These are phyloP conservation scores for Hydriomena furcata DNA, from an alignment of 2,888 invertebrate genomes.

Conservation along the genomic window DNA sequence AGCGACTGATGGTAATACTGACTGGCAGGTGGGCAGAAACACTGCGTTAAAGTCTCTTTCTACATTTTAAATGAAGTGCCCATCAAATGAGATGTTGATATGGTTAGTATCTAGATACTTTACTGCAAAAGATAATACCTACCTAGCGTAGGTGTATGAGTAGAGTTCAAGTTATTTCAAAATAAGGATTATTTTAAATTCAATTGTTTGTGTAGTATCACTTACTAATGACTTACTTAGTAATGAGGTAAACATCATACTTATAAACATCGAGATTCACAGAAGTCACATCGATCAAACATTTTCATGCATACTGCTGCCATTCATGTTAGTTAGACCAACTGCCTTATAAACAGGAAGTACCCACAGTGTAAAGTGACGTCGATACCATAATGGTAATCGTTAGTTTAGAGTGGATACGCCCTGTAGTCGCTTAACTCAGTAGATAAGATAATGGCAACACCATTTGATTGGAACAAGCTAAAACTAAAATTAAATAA, in stretches of 20 bases:
- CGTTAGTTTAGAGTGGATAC: slow-evolving; percentile 11
- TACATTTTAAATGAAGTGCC: not conserved
- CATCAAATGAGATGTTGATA: not conserved
- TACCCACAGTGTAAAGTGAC: slow-evolving; percentile 14
- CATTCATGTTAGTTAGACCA: slow-evolving; percentile 13
- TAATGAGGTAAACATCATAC: not conserved
- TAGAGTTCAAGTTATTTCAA: no score
- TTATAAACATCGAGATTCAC: slow-evolving; percentile 15
- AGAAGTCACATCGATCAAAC: slow-evolving; percentile 33
- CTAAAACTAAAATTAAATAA: no score
- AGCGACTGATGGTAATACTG: not conserved
- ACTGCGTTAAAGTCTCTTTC: not conserved
- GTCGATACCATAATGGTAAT: not conserved
- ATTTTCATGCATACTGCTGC: slow-evolving; percentile 22
- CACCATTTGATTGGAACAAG: no score
- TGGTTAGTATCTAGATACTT: not conserved
- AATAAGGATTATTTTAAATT: no score
- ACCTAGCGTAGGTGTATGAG: no score
- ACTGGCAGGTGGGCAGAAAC: not conserved
- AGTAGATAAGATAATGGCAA: no score
- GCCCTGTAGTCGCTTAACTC: not conserved
- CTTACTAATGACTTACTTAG: no score
- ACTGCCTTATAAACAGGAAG: slow-evolving; percentile 21
- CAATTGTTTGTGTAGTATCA: no score
- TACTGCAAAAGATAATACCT: no score